phyloP scores from a whole-genome alignment of 2,113 vertebrate species.

The Beaufortia kweichowensis region DNA sequence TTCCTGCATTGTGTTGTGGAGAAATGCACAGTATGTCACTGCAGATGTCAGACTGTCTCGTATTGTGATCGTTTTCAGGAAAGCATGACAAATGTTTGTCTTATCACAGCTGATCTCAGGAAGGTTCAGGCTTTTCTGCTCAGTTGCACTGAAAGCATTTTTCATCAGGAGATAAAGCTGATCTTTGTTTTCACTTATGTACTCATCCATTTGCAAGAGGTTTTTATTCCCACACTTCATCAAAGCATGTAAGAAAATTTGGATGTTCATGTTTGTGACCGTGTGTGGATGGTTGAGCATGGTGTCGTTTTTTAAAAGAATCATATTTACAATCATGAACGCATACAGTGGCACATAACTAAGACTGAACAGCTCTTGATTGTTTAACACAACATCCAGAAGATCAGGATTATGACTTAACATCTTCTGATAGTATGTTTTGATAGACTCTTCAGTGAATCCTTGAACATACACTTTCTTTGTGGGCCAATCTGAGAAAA shows the following conservation, averaged over 20 bases:
- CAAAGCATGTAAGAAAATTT: conserved; percentile 30
- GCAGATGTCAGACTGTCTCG: background rate
- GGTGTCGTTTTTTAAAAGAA: background rate
- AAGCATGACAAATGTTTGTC: background rate
- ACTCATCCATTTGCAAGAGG: background rate
- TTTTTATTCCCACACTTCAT: conserved; percentile 4
- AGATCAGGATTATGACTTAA: conserved; percentile 18
- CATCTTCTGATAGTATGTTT: conserved; percentile 21
- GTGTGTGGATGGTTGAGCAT: background rate
- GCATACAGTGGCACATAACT: conserved; percentile 57
- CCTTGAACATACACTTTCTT: conserved; percentile 47
- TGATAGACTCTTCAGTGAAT: conserved; percentile 45
- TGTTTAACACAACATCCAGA: conserved; percentile 40
- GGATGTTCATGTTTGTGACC: conserved; percentile 21
- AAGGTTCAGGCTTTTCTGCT: conserved; percentile 26
- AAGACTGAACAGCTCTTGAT: conserved; percentile 54
- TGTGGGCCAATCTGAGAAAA: conserved; percentile 13
- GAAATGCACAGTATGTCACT: conserved; percentile 27
- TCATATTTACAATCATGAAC: conserved; percentile 27
- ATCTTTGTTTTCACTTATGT: background rate
- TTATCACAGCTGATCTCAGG: background rate
- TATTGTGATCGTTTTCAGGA: conserved; percentile 21
- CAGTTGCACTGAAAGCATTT: conserved; percentile 29
- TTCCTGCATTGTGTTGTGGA: conserved; percentile 57
- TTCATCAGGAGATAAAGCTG: conserved; percentile 17